phyloP scores from a whole-genome alignment of 2,888 invertebrate genomes.

The Dendrolimus pini region DNA sequence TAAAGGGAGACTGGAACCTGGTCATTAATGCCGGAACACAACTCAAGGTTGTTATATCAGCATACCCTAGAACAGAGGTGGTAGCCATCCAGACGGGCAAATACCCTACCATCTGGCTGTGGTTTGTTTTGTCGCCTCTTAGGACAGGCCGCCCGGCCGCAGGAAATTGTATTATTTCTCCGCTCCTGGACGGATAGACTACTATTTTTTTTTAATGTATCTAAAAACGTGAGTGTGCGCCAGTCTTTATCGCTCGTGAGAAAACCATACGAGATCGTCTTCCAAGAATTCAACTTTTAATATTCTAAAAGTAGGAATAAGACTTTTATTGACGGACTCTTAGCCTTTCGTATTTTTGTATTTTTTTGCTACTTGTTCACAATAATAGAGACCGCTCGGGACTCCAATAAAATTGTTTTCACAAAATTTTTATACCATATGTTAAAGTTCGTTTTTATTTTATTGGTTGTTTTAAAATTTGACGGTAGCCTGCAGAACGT shows the following conservation, averaged over 20 bases:
- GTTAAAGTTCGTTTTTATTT: constrained; percentile 22
- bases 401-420: constrained; percentile 40
- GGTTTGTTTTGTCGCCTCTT: too few species aligned
- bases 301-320: constrained; percentile 63
- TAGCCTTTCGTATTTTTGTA: constrained; percentile 41
- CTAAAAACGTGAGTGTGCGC: constrained; percentile 4
- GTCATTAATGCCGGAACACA: too few species aligned
- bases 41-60: too few species aligned
- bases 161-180: too few species aligned
- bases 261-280: constrained; percentile 37
- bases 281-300: constrained; percentile 65
- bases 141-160: too few species aligned
- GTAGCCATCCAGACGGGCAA: too few species aligned
- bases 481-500: constrained; percentile 24
- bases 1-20: too few species aligned
- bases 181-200: too few species aligned
- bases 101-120: too few species aligned
- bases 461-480: constrained; percentile 36
- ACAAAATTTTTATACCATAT: background rate
- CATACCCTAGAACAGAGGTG: too few species aligned
- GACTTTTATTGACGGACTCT: constrained; percentile 63
- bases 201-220: too few species aligned
- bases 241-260: constrained; percentile 41
- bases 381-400: constrained; percentile 33
- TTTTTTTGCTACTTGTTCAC: constrained; percentile 44